Conservation (phyloP, 2,113 vertebrate species). For the Ptychochromis oligacanthus region DNA sequence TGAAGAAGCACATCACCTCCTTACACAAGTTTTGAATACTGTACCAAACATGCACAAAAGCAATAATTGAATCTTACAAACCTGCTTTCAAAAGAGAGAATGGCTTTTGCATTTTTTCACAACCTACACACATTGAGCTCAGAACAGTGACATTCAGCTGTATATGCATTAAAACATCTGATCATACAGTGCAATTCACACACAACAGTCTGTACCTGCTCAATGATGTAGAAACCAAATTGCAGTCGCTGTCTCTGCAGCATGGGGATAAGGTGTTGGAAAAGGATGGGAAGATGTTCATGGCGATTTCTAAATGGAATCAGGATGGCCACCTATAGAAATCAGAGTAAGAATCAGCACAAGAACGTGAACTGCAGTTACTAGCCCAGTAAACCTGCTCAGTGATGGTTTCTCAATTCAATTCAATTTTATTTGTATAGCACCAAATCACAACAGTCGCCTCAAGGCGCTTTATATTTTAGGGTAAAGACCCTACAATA, state of each 20-base stretch:
- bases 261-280: constrained; percentile 93
- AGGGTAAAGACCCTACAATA: too few relatives aligned
- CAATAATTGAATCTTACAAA: too few relatives aligned
- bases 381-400: neutral
- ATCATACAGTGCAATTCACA: neutral
- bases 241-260: constrained; percentile 91
- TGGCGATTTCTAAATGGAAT: constrained; percentile 96
- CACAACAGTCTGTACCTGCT: constrained; percentile 82
- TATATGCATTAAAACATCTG: neutral
- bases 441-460: too few relatives aligned
- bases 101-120: neutral
- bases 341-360: neutral
- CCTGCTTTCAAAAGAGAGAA: neutral
- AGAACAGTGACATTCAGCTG: neutral
- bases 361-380: neutral
- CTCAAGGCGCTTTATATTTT: too few relatives aligned
- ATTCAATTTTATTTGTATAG: too few relatives aligned
- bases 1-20: too few relatives aligned
- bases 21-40: too few relatives aligned
- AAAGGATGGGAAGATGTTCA: constrained; percentile 93
- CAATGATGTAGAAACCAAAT: constrained; percentile 93
- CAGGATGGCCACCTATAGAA: constrained; percentile 90
- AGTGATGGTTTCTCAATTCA: neutral
- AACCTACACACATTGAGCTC: neutral
- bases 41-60: too few relatives aligned